phyloP scores from a whole-genome alignment of 2,797 vertebrate species.

The Dicrostonyx torquatus region DNA sequence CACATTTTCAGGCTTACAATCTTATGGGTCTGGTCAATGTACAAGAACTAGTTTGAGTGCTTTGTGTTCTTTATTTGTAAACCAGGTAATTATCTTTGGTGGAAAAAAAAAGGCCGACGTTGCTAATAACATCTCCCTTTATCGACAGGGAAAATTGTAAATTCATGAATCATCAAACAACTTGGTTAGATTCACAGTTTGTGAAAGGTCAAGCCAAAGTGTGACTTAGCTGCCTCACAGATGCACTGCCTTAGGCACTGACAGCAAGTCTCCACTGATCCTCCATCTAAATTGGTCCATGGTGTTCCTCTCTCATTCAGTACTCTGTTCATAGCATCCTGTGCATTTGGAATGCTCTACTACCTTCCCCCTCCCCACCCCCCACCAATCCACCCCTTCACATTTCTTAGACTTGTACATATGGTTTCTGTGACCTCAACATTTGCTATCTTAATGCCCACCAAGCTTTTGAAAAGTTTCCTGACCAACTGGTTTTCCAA shows the following conservation, averaged over 20 bases:
- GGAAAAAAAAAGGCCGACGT: not conserved
- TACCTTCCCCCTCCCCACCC: too few species aligned
- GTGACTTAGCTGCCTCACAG: not conserved
- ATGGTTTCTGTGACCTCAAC: not conserved
- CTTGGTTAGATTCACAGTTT: not conserved
- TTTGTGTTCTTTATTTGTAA: constrained; percentile 16
- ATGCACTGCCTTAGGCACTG: not conserved
- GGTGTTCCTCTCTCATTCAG: not conserved
- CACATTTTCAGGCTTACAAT: not conserved
- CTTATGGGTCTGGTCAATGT: not conserved
- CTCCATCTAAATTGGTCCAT: not conserved
- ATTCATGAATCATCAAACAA: not conserved
- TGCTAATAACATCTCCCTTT: not conserved
- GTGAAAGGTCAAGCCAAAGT: not conserved
- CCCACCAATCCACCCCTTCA: not conserved
- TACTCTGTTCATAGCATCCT: not conserved
- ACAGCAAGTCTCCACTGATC: not conserved
- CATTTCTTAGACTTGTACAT: not conserved
- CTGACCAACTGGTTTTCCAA: not conserved
- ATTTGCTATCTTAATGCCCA: not conserved
- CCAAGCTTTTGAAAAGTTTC: not conserved
- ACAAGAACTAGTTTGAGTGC: not conserved
- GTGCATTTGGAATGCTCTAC: not conserved
- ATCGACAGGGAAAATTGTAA: not conserved
- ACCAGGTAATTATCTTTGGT: not conserved